These are phyloP conservation scores for Poecile montanus DNA, from an alignment of 2,797 vertebrate species.

Conservation along the genomic window DNA sequence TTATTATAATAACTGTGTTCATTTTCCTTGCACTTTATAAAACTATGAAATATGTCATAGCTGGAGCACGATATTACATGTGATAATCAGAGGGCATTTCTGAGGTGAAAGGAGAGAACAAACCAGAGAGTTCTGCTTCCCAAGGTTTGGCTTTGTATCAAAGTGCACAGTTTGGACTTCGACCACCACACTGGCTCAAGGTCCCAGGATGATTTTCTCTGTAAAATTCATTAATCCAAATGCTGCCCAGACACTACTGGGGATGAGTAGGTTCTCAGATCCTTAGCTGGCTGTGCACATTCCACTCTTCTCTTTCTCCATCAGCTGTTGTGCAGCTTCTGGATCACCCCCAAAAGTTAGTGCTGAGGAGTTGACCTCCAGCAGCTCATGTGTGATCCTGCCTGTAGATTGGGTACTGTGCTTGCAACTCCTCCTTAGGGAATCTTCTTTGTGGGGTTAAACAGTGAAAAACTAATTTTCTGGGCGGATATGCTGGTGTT, in stretches of 20 bases:
- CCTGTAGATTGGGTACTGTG: background rate
- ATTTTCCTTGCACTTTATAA: background rate
- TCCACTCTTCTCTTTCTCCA: background rate
- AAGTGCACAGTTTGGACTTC: background rate
- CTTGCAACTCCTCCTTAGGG: background rate
- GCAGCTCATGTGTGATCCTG: background rate
- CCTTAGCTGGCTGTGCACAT: background rate
- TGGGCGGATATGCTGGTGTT: background rate
- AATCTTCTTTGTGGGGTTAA: background rate
- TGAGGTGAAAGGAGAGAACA: background rate
- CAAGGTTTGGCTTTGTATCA: background rate
- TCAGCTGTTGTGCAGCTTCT: background rate
- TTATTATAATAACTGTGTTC: background rate
- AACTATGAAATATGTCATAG: background rate
- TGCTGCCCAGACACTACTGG: background rate
- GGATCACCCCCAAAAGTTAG: background rate
- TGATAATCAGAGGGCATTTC: background rate
- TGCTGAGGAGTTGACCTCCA: background rate
- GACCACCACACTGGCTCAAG: background rate
- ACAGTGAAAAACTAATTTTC: background rate
- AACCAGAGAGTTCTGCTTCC: background rate
- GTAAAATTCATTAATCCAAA: background rate
- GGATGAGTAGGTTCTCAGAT: background rate
- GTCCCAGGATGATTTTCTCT: background rate
- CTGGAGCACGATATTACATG: background rate